Evolutionary conservation across 2,113 vertebrate genomes (phyloP).

Genomic region (Merops nubicus): DNA sequence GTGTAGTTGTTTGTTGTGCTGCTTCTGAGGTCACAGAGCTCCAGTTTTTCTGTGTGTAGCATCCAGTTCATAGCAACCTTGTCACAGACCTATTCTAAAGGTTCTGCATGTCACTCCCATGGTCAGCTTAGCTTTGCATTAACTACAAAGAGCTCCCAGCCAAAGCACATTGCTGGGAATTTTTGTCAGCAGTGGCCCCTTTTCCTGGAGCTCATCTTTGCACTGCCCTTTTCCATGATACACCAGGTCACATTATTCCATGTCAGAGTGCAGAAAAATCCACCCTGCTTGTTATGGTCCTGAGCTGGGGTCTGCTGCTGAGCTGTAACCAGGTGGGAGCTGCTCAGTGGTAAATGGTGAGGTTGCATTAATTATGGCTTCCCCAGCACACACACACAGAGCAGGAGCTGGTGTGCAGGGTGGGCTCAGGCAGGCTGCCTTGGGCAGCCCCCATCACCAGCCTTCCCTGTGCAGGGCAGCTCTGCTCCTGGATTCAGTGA

Average conservation of each 20-base stretch:
- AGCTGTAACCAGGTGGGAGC: neutral
- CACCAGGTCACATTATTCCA: neutral
- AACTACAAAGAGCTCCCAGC: neutral
- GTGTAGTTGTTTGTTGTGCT: neutral
- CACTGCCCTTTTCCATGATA: rapidly evolving
- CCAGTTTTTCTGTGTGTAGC: neutral
- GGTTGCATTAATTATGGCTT: neutral
- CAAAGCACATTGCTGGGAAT: neutral
- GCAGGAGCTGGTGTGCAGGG: neutral
- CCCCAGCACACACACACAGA: neutral
- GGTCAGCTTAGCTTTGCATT: neutral
- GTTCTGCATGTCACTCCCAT: neutral
- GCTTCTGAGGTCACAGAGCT: neutral
- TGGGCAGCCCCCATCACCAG: neutral
- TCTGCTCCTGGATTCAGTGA: neutral
- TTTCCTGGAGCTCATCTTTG: neutral
- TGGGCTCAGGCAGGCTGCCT: neutral
- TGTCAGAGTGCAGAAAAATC: neutral
- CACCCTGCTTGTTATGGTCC: neutral
- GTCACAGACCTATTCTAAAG: rapidly evolving
- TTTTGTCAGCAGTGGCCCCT: neutral
- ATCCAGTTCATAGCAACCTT: neutral
- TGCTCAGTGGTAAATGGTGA: neutral
- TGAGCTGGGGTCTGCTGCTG: neutral
- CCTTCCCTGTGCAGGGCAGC: neutral